Evolutionary conservation across 2,113 vertebrate genomes (phyloP).

Genomic region (Barnardius zonarius): DNA sequence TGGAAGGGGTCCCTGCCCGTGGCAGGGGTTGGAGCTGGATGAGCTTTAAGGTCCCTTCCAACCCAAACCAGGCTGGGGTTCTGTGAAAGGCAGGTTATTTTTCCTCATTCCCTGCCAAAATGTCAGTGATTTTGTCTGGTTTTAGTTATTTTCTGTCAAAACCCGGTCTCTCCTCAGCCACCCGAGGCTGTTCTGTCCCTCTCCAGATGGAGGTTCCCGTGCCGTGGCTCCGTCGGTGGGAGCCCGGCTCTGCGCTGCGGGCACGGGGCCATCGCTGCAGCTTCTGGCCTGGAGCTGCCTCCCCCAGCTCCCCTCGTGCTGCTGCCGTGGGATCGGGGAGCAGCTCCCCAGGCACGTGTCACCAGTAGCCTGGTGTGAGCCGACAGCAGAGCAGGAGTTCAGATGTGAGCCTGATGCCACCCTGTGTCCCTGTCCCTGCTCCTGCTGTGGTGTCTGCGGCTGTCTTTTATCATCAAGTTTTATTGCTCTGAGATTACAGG

Average conservation of each 20-base stretch:
- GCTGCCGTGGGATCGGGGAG: neutral
- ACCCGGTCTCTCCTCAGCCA: neutral
- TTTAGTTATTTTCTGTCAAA: neutral
- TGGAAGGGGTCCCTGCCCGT: neutral
- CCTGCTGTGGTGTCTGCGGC: neutral
- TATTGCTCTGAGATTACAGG: neutral
- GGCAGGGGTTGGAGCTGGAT: rapidly evolving
- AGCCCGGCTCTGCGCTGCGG: rapidly evolving
- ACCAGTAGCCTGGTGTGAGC: neutral
- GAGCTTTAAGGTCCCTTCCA: neutral
- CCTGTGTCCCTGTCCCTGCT: neutral
- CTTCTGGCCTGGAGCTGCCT: neutral
- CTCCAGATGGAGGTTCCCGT: neutral
- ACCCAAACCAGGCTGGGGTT: neutral
- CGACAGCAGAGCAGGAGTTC: neutral
- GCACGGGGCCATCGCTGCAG: rapidly evolving
- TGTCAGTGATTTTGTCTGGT: neutral
- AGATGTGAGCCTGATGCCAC: neutral
- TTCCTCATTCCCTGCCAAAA: neutral
- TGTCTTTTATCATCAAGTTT: neutral
- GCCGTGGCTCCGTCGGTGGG: rapidly evolving
- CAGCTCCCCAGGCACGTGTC: neutral
- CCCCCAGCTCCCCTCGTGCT: neutral
- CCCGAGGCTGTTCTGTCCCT: neutral
- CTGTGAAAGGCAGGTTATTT: neutral